A percentile compares a stretch with the other conserved stretches of the same genome.
Evolutionary conservation across 2,113 vertebrate species (phyloP).

Genomic region (Peromyscus californicus): DNA sequence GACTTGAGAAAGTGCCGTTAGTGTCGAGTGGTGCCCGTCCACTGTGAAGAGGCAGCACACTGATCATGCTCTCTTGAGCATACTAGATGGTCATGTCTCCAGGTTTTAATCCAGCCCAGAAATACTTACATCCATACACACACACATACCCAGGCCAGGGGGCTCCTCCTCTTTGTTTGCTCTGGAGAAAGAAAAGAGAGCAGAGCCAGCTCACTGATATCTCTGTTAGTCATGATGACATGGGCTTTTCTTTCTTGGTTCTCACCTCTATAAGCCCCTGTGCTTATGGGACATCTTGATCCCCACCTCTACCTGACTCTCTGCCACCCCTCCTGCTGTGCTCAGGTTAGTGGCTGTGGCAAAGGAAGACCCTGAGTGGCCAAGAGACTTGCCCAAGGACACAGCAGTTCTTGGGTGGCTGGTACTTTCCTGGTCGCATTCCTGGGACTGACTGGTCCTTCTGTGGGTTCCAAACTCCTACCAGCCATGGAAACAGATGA

Average conservation of each 20-base stretch:
- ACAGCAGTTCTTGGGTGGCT: neutral
- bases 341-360: too few relatives aligned
- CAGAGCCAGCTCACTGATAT: too few relatives aligned
- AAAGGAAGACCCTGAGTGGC: fast-evolving
- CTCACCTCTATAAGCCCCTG: neutral
- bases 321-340: neutral
- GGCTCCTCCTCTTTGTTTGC: neutral
- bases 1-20: neutral
- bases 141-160: neutral
- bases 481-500: neutral
- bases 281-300: neutral
- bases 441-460: neutral
- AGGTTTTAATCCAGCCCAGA: neutral
- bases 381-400: neutral
- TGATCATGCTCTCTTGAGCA: neutral
- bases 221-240: fast-evolving
- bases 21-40: fast-evolving
- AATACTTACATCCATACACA: neutral
- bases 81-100: neutral
- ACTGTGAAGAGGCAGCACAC: fast-evolving
- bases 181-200: neutral
- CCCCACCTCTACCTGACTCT: neutral
- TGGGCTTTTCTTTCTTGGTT: neutral
- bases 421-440: neutral
- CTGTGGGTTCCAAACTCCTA: neutral